phyloP scores from a whole-genome alignment of 2,797 vertebrate species.

The Orientallactaga sibirica region DNA sequence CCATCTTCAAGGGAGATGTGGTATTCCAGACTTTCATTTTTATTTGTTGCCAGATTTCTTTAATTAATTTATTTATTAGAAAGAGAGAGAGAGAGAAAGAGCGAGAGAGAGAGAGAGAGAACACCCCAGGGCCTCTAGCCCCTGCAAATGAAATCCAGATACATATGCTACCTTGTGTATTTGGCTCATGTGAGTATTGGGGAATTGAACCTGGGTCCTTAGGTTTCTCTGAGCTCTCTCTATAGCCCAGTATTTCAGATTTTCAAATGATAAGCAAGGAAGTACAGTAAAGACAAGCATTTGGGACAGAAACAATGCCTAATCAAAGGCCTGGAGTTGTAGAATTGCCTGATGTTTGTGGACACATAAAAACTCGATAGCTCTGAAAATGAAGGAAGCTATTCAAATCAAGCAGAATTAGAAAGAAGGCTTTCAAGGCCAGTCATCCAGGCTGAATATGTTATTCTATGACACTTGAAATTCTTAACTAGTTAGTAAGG shows the following conservation, averaged over 20 bases:
- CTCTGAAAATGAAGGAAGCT: not conserved
- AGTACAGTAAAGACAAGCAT: conserved; percentile 29
- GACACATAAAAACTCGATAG: not conserved
- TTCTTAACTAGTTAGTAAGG: not conserved
- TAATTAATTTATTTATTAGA: too few species aligned
- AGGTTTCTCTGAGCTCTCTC: too few species aligned
- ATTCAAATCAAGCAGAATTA: not conserved
- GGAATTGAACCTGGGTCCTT: too few species aligned
- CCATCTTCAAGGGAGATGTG: not conserved
- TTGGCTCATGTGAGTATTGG: too few species aligned
- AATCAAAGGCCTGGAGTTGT: not conserved
- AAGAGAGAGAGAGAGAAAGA: too few species aligned
- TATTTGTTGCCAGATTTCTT: too few species aligned
- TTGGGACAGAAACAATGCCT: not conserved
- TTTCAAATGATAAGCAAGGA: not conserved
- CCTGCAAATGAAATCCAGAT: too few species aligned
- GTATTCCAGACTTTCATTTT: not conserved
- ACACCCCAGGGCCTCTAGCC: too few species aligned
- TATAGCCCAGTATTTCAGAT: not conserved
- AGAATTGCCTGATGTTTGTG: not conserved
- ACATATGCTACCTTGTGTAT: too few species aligned
- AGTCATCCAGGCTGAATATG: not conserved
- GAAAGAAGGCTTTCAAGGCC: not conserved
- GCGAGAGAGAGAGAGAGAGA: too few species aligned
- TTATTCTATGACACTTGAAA: not conserved